Base-by-base conservation (phyloP, 1,140 invertebrate species). In the Sinella curviseta region DNA sequence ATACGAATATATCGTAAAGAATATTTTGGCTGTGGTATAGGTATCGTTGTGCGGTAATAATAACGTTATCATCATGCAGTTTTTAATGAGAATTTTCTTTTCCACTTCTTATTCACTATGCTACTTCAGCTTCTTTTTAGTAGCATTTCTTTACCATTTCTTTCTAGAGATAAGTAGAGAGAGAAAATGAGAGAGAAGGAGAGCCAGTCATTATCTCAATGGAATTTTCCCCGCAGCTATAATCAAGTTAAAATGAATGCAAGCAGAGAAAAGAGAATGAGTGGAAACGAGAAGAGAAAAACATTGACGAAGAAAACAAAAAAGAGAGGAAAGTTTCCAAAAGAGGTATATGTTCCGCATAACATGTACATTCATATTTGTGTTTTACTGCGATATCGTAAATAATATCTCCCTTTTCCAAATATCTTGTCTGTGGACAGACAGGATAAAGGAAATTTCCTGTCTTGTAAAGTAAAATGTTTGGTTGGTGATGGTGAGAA, bases 171-270 rank as follows among this genome's bases (percentile, higher is more conserved):
- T 48, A 48, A 48, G 39, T 48, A 20, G 20, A 12, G 39, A 48
- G 20, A 48, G 39, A 48, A 48, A 48, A 8, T 20, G 20, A 48
- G 39, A 12, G 39, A 12, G 39, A 48, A 48, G 39, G 20, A 60
- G 57, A 17, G 12, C 12, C 57, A 60, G 57, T 60, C 57, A 60
- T 60, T 60, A 60, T 60, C 57, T 60, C 4, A 3, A 26, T 60
- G 57, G 57, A 60, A 26, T 60, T 60, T 60, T 12, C 57, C 39
- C 24, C 14, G 14, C 8, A 60, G 57, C 57, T 17, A 60, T 60
- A 60, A 60, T 60, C 57, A 17, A 60, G 39, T 48, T 48, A 60
- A 60, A 60, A 60, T 60, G 57, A 60, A 60, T n/a, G 57, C 57
- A 17, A 48, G 57, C 24, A 26, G 57, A 14, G 20, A 48, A 48